Evolutionary conservation across 2,113 vertebrate species (phyloP).

Genomic region (Peromyscus leucopus): DNA sequence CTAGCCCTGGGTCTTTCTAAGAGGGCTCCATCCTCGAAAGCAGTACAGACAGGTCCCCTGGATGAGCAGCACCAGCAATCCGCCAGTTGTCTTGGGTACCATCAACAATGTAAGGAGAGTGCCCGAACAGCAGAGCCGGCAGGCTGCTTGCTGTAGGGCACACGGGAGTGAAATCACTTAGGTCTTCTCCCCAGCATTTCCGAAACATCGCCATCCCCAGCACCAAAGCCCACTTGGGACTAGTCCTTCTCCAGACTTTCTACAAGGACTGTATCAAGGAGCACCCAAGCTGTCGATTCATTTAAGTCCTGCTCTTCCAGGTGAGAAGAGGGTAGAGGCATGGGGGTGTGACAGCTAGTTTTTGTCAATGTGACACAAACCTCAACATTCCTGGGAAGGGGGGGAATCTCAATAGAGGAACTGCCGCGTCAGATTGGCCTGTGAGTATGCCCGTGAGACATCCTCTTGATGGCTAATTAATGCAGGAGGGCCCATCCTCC

Average conservation of each 20-base stretch:
- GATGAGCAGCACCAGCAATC: not conserved
- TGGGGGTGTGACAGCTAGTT: not conserved
- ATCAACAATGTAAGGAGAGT: not conserved
- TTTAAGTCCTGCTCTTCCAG: not conserved
- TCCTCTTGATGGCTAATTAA: not conserved
- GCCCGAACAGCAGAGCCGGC: not conserved
- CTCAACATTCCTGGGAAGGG: not conserved
- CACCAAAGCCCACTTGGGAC: not conserved
- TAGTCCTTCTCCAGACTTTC: not conserved
- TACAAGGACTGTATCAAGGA: not conserved
- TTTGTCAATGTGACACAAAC: not conserved
- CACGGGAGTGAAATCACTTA: not conserved
- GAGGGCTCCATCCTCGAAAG: not conserved
- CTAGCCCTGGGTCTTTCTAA: not conserved
- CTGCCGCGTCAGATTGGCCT: not conserved
- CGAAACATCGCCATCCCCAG: not conserved
- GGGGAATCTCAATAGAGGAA: not conserved
- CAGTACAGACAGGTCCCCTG: not conserved
- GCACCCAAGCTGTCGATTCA: not conserved
- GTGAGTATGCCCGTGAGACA: not conserved
- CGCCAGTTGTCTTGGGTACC: not conserved
- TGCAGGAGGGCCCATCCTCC: too few relatives aligned
- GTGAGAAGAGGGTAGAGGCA: not conserved
- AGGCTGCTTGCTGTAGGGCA: accelerated
- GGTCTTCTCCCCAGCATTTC: not conserved